A percentile compares a stretch with the other conserved stretches of the same genome.
These are phyloP conservation scores for Solenopsis invicta DNA, from an alignment of 1,140 invertebrate species.

Conservation along the genomic window DNA sequence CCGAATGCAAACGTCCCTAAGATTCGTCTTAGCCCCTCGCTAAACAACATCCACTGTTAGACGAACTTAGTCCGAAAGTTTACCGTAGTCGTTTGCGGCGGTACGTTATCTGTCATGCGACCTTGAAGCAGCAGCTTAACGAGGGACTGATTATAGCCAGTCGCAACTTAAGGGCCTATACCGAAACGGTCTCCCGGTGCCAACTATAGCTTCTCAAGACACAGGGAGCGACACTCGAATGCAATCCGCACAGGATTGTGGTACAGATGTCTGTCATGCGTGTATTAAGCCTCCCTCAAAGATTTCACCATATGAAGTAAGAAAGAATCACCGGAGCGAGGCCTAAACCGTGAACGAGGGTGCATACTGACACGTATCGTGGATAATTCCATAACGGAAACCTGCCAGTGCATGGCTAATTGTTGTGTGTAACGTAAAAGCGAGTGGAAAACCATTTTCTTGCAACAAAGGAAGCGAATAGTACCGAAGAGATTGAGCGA, in stretches of 20 bases:
- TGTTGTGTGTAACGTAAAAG: constrained; percentile 4
- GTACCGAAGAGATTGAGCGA: neutral
- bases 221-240: neutral
- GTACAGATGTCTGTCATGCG: neutral
- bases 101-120: neutral
- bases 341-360: constrained; percentile 29
- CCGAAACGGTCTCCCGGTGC: neutral
- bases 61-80: constrained; percentile 33
- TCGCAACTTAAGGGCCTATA: constrained; percentile 12
- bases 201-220: neutral
- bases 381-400: constrained; percentile 1
- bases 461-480: neutral
- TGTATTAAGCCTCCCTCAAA: constrained; percentile 1
- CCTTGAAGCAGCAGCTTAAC: constrained; percentile 5
- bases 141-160: constrained; percentile 3
- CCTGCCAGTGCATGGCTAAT: constrained; percentile 34
- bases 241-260: neutral
- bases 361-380: constrained; percentile 9
- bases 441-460: constrained; percentile 11
- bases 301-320: constrained; percentile 48
- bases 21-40: neutral
- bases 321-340: constrained; percentile 31
- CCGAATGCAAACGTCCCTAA: neutral
- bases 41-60: constrained; percentile 9
- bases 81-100: neutral